Evolutionary conservation across 92 coral and sea anemone genomes (phyloP), one percentile per base, ranked within the genome.

Genomic region (Zoanthus gigantus): DNA sequence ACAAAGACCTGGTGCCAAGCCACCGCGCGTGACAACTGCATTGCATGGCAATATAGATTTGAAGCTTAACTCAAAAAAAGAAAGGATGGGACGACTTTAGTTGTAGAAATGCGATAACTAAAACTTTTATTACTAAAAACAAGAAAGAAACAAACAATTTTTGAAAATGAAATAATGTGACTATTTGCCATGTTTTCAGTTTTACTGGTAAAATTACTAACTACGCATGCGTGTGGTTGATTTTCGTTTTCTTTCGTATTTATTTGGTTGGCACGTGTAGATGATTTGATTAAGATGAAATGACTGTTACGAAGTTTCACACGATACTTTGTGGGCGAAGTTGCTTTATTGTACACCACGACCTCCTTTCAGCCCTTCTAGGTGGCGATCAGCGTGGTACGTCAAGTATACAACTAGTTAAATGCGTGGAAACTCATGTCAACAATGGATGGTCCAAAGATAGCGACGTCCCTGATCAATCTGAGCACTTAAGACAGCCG

Each of bases 381-480:
- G 85, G 74, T 44, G 74, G 75, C 15, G 85, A 81, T 14, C 85
- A 81, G 74, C 85, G 85, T 44, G 76, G 74, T 7, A 54, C 73
- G 44, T 44, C 46, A 0, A 46, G 85, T 16, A 23, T 34, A 12
- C 37, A 81, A 48, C 75, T 81, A 18, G 66, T 73, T 7, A 81
- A 81, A 12, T 81, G 63, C 31, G 71, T 81, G 17, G 75, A 66
- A 47, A 18, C 75, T 28, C 66, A 17, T 67, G 74, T 81, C 85
- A 81, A 81, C 53, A 66, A 81, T 42, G 85, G 85, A 11, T 81
- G 85, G 85, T 12, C 56, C 60, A 81, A 81, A 45, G 85, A 81
- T 75, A 50, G 85, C 60, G 85, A 81, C 29, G 60, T 81, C 28
- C 85, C 85, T 3, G 85, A 81, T 71, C 45, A 63, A 18, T 65